Percentiles rank a stretch among this genome's conserved stretches.
Evolutionary conservation across 2,888 invertebrate species (phyloP).

Genomic region (Mayetiola destructor): DNA sequence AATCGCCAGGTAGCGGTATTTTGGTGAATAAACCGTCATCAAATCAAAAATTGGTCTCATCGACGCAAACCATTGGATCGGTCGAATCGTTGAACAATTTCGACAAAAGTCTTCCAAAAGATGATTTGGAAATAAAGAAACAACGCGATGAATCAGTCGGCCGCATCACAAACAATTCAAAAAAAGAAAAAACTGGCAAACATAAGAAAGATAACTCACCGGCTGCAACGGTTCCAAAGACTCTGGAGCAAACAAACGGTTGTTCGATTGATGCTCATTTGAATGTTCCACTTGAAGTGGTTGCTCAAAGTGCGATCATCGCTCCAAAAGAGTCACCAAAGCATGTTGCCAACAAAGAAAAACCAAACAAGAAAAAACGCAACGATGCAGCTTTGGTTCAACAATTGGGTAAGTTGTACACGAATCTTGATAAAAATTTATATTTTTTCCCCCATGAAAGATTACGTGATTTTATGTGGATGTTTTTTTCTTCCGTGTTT

Average conservation of each 20-base stretch:
- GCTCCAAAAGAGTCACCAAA: conserved; percentile 26
- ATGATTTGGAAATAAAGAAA: conserved; percentile 41
- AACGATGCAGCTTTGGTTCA: conserved; percentile 31
- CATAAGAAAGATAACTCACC: conserved; percentile 3
- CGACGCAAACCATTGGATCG: conserved; percentile 19
- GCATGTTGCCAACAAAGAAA: conserved; percentile 7
- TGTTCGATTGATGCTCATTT: conserved; percentile 3
- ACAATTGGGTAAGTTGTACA: background rate
- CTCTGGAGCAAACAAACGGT: background rate
- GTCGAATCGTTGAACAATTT: conserved; percentile 51
- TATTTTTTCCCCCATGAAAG: conserved; percentile 35
- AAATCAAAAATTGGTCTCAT: conserved; percentile 21
- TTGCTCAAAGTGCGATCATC: conserved; percentile 20
- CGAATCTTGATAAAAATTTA: background rate
- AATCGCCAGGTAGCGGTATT: conserved; percentile 25
- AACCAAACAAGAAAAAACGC: conserved; percentile 40
- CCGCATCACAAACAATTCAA: conserved; percentile 22
- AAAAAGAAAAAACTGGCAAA: background rate
- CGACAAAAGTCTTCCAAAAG: conserved; percentile 66
- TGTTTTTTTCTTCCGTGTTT: background rate
- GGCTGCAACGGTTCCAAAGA: background rate
- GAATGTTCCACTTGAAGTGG: conserved; percentile 5
- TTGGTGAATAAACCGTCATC: conserved; percentile 31
- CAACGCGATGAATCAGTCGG: conserved; percentile 23
- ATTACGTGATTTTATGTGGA: conserved; percentile 35